Evolutionary conservation across 2,797 vertebrate genomes (phyloP).

Genomic region (Arrhamphus sclerolepis): DNA sequence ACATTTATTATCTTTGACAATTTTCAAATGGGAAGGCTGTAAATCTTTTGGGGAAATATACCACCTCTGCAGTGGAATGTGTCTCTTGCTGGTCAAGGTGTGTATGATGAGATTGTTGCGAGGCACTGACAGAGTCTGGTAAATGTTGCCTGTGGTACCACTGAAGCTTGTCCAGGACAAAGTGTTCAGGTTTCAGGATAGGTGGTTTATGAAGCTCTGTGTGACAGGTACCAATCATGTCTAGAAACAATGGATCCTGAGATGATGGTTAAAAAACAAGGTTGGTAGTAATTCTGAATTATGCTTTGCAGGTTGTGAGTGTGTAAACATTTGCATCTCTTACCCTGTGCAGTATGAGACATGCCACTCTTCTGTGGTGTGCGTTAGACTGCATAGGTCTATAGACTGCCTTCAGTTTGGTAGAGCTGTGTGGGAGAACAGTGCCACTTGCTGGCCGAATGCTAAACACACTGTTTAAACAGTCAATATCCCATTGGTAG

Average conservation of each 20-base stretch:
- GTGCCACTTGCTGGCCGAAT: constrained; percentile 81
- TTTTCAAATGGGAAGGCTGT: neutral
- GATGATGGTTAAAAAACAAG: constrained; percentile 1
- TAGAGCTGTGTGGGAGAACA: constrained; percentile 73
- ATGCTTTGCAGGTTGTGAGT: neutral
- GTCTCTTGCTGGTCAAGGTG: constrained; percentile 72
- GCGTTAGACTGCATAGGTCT: constrained; percentile 81
- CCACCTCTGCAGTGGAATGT: constrained; percentile 61
- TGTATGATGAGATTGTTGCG: constrained; percentile 77
- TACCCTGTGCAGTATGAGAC: constrained; percentile 91
- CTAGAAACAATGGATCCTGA: constrained; percentile 89
- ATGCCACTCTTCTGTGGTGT: constrained; percentile 86
- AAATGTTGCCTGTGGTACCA: constrained; percentile 76
- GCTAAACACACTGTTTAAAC: constrained; percentile 87
- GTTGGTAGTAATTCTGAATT: neutral
- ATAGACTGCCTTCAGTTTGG: constrained; percentile 81
- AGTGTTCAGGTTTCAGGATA: constrained; percentile 83
- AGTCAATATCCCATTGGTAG: constrained; percentile 90
- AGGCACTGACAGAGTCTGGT: constrained; percentile 75
- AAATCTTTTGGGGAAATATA: neutral
- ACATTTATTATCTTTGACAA: neutral
- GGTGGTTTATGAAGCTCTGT: constrained; percentile 82
- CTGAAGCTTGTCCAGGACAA: constrained; percentile 79
- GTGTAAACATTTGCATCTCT: constrained; percentile 10
- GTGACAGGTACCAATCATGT: constrained; percentile 92